These are phyloP conservation scores for Temnothorax curvispinosus DNA, from an alignment of 1,140 invertebrate genomes.

Conservation along the genomic window DNA sequence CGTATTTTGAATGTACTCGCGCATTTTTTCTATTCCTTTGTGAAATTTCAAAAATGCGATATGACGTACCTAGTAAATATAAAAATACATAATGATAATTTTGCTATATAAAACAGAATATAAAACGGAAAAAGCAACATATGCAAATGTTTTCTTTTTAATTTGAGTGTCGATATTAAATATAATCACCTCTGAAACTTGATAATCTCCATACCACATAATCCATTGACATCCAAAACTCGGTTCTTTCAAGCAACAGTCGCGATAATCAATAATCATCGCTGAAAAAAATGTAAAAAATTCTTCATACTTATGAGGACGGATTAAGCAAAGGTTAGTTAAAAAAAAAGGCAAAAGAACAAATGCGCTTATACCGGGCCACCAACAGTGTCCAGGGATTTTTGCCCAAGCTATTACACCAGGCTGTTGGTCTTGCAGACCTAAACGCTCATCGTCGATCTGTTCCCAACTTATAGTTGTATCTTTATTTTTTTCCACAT, in stretches of 20 bases:
- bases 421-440: conserved; percentile 77
- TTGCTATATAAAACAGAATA: conserved; percentile 9
- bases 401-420: conserved; percentile 82
- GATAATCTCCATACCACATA: conserved; percentile 83
- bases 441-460: conserved; percentile 66
- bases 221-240: conserved; percentile 82
- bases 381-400: conserved; percentile 80
- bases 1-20: conserved; percentile 66
- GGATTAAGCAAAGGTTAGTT: neutral
- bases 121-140: conserved; percentile 3
- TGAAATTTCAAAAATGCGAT: conserved; percentile 71
- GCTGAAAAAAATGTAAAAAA: conserved; percentile 69
- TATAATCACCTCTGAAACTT: conserved; percentile 78
- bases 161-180: neutral
- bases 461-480: conserved; percentile 23
- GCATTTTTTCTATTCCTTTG: conserved; percentile 71
- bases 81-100: conserved; percentile 50
- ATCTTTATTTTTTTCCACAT: conserved; percentile 60
- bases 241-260: conserved; percentile 80
- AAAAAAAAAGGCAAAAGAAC: neutral
- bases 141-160: neutral
- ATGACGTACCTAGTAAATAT: conserved; percentile 67
- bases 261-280: conserved; percentile 81
- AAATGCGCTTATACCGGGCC: conserved; percentile 77
- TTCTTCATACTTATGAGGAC: neutral